Evolutionary conservation across 2,888 invertebrate species (phyloP).

Genomic region (Drosophila macrospina): DNA sequence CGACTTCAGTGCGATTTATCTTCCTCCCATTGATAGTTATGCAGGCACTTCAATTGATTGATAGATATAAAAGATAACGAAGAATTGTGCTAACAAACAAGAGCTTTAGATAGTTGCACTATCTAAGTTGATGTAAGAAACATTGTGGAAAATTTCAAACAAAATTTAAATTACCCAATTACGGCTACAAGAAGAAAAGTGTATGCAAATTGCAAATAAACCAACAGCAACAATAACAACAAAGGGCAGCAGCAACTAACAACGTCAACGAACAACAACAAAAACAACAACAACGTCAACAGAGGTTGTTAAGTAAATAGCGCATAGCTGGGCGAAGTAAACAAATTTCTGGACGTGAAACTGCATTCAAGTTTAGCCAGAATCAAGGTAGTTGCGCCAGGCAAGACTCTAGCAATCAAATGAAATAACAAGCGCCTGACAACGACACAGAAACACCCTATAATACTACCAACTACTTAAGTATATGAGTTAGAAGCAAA

Average conservation of each 20-base stretch:
- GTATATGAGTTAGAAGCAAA: too few species aligned
- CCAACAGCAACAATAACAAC: slow-evolving; percentile 29
- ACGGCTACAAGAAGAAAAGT: slow-evolving; percentile 39
- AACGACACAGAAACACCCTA: slow-evolving; percentile 24
- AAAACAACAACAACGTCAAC: slow-evolving; percentile 47
- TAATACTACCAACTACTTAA: too few species aligned
- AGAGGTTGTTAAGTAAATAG: slow-evolving; percentile 56
- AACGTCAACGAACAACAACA: slow-evolving; percentile 8
- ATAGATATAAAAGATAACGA: background rate
- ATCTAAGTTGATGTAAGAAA: slow-evolving; percentile 23
- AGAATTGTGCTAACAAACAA: slow-evolving; percentile 6
- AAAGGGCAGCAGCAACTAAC: slow-evolving; percentile 14
- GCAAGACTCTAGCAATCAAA: slow-evolving; percentile 22
- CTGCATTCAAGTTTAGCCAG: slow-evolving; percentile 38
- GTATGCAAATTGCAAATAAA: slow-evolving; percentile 59
- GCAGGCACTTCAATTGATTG: slow-evolving; percentile 17
- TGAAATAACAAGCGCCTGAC: background rate
- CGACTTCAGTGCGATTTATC: slow-evolving; percentile 6
- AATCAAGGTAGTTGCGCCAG: slow-evolving; percentile 25
- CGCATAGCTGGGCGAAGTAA: slow-evolving; percentile 31
- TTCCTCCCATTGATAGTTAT: background rate
- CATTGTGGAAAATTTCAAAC: slow-evolving; percentile 36
- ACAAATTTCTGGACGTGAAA: slow-evolving; percentile 45
- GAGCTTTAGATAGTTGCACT: slow-evolving; percentile 7
- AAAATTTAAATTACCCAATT: slow-evolving; percentile 65